Evolutionary conservation across 2,888 invertebrate genomes (phyloP).

Genomic region (Congeria kusceri): DNA sequence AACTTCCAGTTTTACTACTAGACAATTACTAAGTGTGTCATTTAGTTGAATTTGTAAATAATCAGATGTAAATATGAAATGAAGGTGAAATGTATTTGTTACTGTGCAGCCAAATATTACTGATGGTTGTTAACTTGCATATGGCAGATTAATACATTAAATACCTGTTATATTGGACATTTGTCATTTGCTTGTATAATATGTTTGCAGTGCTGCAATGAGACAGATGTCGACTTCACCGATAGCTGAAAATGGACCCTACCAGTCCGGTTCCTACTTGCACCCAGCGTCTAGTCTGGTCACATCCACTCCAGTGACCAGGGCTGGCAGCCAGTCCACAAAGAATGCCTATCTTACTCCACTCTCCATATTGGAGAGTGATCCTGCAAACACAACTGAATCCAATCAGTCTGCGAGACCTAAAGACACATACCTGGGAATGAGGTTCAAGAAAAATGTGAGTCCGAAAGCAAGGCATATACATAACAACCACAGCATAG

Average conservation of each 20-base stretch:
- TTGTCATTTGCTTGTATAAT: no score
- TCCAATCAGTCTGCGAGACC: background rate
- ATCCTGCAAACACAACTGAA: background rate
- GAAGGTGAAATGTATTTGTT: no score
- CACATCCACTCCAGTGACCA: constrained; percentile 51
- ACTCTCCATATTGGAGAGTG: constrained; percentile 29
- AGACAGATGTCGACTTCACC: constrained; percentile 53
- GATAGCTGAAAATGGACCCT: constrained; percentile 45
- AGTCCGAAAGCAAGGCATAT: background rate
- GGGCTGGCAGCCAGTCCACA: constrained; percentile 7
- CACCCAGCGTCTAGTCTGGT: background rate
- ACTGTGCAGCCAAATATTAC: no score
- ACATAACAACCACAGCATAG: background rate
- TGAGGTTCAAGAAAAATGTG: background rate
- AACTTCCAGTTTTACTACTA: no score
- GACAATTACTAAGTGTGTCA: no score
- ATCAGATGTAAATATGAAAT: no score
- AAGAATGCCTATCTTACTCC: constrained; percentile 56
- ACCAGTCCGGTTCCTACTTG: constrained; percentile 9
- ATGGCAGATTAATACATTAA: no score
- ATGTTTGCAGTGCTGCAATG: constrained; percentile 50
- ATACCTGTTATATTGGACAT: no score
- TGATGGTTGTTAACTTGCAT: no score
- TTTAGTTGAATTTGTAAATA: no score
- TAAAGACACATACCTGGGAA: constrained; percentile 1